A percentile compares a stretch with the other conserved stretches of the same genome.
These are phyloP conservation scores for Myzus persicae DNA, from an alignment of 1,140 invertebrate species.

Conservation along the genomic window DNA sequence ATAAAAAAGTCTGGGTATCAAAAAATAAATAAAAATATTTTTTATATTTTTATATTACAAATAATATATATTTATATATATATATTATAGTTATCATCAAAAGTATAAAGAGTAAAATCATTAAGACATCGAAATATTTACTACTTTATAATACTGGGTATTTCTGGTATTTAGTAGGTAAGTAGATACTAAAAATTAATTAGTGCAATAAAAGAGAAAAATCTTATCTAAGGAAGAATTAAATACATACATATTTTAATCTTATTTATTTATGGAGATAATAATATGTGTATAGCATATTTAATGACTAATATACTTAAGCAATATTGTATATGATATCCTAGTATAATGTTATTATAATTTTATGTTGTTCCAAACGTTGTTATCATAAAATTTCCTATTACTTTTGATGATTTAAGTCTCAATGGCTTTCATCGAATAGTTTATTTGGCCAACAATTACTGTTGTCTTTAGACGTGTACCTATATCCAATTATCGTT, in stretches of 20 bases:
- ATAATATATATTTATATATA: too few species aligned
- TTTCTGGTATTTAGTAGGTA: background rate
- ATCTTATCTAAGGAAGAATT: background rate
- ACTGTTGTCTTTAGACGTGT: background rate
- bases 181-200: too few species aligned
- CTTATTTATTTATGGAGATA: too few species aligned
- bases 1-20: background rate
- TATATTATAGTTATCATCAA: background rate
- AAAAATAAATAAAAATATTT: background rate
- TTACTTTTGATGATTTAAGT: background rate
- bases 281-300: background rate
- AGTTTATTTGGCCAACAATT: background rate
- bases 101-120: background rate
- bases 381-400: background rate
- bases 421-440: background rate
- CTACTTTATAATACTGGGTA: background rate
- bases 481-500: constrained; percentile 22
- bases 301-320: background rate
- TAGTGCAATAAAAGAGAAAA: background rate
- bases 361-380: background rate
- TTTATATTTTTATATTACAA: too few species aligned
- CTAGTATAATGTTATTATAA: background rate
- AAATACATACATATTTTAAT: too few species aligned
- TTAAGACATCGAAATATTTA: background rate
- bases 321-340: background rate